Conservation (phyloP, 1,140 invertebrate genomes). For the Panulirus ornatus region DNA sequence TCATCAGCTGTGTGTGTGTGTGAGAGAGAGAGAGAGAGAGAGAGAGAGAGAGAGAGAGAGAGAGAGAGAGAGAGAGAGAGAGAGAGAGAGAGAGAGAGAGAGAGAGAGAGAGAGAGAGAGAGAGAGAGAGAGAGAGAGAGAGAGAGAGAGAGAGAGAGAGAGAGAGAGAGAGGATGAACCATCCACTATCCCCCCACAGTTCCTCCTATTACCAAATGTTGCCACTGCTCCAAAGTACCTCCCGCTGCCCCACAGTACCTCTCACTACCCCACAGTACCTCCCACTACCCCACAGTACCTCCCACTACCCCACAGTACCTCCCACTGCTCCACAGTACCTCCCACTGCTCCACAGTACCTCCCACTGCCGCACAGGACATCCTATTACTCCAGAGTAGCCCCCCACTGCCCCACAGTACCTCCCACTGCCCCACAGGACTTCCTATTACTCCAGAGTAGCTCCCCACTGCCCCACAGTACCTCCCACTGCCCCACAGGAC, state of each 20-base stretch:
- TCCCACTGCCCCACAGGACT: too few relatives aligned
- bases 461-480: too few relatives aligned
- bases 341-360: too few relatives aligned
- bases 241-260: not conserved
- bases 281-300: too few relatives aligned
- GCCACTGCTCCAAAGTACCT: not conserved
- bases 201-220: not conserved
- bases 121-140: not conserved
- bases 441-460: too few relatives aligned
- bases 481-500: too few relatives aligned
- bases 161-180: not conserved
- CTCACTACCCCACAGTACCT: not conserved
- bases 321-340: too few relatives aligned
- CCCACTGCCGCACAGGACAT: too few relatives aligned
- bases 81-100: not conserved
- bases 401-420: too few relatives aligned
- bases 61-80: not conserved
- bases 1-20: not conserved
- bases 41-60: not conserved
- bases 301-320: too few relatives aligned
- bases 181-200: not conserved
- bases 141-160: not conserved
- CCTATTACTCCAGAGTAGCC: too few relatives aligned
- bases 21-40: constrained; percentile 17
- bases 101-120: not conserved